phyloP scores from a whole-genome alignment of 1,140 invertebrate species.

The Hylyphantes graminicola region DNA sequence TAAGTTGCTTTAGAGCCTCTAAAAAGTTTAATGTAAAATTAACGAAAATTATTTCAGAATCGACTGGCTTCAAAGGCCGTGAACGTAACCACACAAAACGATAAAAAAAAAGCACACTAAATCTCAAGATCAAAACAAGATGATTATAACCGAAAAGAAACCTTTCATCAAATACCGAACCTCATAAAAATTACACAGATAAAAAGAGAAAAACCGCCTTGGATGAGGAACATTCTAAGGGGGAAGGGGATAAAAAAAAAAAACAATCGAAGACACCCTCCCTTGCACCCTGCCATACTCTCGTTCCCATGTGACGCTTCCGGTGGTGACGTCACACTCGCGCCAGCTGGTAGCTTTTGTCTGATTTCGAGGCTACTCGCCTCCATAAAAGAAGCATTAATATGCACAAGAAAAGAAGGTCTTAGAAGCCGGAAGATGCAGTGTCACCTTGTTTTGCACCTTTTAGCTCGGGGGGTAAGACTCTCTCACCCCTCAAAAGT shows the following conservation, averaged over 20 bases:
- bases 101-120: too few relatives aligned
- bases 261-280: constrained; percentile 32
- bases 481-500: too few relatives aligned
- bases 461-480: not conserved
- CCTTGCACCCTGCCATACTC: constrained; percentile 23
- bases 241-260: not conserved
- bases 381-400: too few relatives aligned
- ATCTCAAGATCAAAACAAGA: too few relatives aligned
- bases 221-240: too few relatives aligned
- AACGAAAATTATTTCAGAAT: too few relatives aligned
- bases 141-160: not conserved
- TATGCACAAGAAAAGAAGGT: constrained; percentile 3
- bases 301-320: constrained; percentile 48
- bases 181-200: not conserved
- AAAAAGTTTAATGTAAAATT: too few relatives aligned
- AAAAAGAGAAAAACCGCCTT: not conserved
- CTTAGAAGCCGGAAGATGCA: constrained; percentile 22
- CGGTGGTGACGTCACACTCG: constrained; percentile 39
- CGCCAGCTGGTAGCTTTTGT: constrained; percentile 48
- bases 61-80: too few relatives aligned
- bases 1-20: too few relatives aligned
- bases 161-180: not conserved
- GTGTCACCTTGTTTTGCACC: constrained; percentile 37
- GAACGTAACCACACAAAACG: too few relatives aligned
- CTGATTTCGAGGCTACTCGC: not conserved